phyloP scores from a whole-genome alignment of 2,113 vertebrate genomes.

The Vombatus ursinus region DNA sequence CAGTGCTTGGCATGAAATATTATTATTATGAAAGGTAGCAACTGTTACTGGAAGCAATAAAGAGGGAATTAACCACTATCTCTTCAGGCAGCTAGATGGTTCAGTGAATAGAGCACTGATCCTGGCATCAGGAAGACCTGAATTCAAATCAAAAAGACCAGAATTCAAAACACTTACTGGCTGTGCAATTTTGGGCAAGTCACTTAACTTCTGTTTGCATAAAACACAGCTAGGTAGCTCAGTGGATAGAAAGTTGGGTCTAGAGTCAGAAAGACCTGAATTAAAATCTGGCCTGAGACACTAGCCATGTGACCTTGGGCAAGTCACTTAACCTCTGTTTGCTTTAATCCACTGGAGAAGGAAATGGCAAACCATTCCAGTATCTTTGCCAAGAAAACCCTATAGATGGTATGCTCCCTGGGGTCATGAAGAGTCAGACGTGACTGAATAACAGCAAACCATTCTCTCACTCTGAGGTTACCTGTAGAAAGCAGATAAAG shows the following conservation, averaged over 20 bases:
- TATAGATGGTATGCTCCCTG: background rate
- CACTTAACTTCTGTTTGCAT: no score
- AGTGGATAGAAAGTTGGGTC: background rate
- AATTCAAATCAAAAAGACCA: background rate
- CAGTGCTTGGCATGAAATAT: background rate
- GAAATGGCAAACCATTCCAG: background rate
- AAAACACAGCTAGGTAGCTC: background rate
- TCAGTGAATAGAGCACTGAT: background rate
- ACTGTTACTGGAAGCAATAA: background rate
- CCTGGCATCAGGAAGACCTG: background rate
- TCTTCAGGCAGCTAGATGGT: background rate
- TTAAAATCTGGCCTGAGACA: background rate
- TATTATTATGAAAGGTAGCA: background rate
- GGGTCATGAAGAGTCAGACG: background rate
- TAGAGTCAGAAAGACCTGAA: background rate
- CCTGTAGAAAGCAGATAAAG: background rate
- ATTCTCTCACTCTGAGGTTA: no score
- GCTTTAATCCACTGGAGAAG: background rate
- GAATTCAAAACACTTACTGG: background rate
- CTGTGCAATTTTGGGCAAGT: no score
- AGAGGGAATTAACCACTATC: background rate
- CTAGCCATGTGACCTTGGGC: background rate
- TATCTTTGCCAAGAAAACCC: background rate
- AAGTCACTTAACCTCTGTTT: background rate
- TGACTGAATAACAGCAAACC: background rate